Evolutionary conservation across 2,113 vertebrate species (phyloP).

Genomic region (Phrynosoma blainvillii): DNA sequence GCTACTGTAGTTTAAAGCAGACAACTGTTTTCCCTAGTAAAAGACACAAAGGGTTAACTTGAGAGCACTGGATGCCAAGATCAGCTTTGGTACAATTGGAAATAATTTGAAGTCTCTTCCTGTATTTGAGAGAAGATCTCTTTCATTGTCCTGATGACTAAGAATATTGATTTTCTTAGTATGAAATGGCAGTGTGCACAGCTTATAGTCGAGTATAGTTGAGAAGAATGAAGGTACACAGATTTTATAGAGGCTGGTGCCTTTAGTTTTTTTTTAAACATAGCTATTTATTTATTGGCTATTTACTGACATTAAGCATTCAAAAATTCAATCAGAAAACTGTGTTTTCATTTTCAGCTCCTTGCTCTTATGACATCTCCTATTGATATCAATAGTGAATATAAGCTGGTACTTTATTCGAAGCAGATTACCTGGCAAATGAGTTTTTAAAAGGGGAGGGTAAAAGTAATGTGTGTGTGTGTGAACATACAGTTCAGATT

Average conservation of each 20-base stretch:
- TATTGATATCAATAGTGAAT: background rate
- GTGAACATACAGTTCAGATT: too few species aligned
- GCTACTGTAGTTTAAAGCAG: background rate
- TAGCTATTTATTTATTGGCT: too few species aligned
- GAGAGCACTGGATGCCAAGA: accelerated
- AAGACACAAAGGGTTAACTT: background rate
- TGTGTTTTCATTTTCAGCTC: background rate
- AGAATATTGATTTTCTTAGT: constrained; percentile 20
- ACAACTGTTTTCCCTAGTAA: background rate
- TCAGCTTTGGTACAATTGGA: constrained; percentile 1
- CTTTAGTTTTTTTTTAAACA: too few species aligned
- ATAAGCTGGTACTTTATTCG: background rate
- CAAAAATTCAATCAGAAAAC: background rate
- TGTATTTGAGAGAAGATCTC: background rate
- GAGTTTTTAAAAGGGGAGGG: background rate
- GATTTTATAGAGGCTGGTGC: background rate
- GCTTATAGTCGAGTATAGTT: background rate
- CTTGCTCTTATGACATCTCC: background rate
- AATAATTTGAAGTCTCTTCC: constrained; percentile 14
- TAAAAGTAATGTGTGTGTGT: too few species aligned
- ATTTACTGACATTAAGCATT: background rate
- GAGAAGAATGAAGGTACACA: background rate
- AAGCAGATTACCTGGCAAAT: background rate
- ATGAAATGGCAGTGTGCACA: background rate
- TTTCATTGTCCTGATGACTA: background rate